Conservation (phyloP, 1,140 invertebrate species). For the Daktulosphaira vitifoliae region DNA sequence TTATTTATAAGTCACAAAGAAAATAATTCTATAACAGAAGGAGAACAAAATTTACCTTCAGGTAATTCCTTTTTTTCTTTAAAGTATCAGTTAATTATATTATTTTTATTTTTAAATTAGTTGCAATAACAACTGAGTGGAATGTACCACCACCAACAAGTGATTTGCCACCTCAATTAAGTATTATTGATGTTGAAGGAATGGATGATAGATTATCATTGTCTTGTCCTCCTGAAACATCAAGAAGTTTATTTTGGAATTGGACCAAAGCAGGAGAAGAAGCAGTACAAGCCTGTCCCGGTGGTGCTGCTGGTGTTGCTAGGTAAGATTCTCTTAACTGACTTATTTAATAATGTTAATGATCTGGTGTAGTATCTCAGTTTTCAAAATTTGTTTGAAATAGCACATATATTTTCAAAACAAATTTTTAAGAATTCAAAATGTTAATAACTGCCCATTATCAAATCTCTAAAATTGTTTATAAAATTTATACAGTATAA, state of each 20-base stretch:
- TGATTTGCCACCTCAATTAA: conserved; percentile 27
- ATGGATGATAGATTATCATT: conserved; percentile 36
- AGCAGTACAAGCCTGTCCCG: conserved; percentile 72
- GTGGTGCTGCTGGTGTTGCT: conserved; percentile 73
- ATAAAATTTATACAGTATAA: too few species aligned
- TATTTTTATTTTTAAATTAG: neutral
- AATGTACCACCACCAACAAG: conserved; percentile 21
- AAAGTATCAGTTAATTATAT: neutral
- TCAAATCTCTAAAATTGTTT: too few species aligned
- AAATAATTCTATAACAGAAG: conserved; percentile 16
- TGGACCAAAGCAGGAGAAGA: conserved; percentile 68
- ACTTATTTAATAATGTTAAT: conserved; percentile 53
- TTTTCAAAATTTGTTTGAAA: conserved; percentile 39
- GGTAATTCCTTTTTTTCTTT: neutral
- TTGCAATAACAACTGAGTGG: conserved; percentile 20
- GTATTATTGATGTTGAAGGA: conserved; percentile 35
- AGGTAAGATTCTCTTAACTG: too few species aligned
- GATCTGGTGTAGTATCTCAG: conserved; percentile 36
- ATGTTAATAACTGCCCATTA: too few species aligned
- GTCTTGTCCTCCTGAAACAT: conserved; percentile 58
- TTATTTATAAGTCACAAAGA: conserved; percentile 15
- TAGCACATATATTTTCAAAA: too few species aligned
- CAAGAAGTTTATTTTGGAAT: conserved; percentile 78
- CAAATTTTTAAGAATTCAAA: too few species aligned
- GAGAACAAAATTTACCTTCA: conserved; percentile 10